These are phyloP conservation scores for Drosophila kambysellisi DNA, from an alignment of 2,888 invertebrate genomes.

Conservation along the genomic window DNA sequence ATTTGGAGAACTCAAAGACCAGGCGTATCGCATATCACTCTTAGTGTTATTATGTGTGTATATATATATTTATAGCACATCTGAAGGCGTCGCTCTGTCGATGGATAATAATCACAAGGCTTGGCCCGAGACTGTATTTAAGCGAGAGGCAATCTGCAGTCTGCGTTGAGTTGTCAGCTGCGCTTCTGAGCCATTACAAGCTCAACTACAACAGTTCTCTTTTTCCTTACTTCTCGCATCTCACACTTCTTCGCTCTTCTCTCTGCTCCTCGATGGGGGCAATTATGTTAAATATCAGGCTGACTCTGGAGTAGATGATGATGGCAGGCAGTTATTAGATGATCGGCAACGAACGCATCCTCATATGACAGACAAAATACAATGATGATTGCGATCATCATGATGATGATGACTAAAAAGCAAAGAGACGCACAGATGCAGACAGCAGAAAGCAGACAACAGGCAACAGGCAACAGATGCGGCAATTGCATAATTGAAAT, in stretches of 20 bases:
- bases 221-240: not conserved
- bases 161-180: constrained; percentile 24
- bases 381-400: constrained; percentile 24
- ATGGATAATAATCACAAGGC: constrained; percentile 47
- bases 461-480: constrained; percentile 55
- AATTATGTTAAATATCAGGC: constrained; percentile 76
- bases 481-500: constrained; percentile 78
- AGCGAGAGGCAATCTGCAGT: constrained; percentile 51
- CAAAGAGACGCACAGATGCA: constrained; percentile 27
- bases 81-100: constrained; percentile 58
- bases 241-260: not conserved
- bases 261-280: constrained; percentile 31
- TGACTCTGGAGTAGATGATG: constrained; percentile 26
- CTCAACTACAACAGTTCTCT: constrained; percentile 11
- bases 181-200: constrained; percentile 34
- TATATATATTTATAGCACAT: constrained; percentile 21
- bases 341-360: constrained; percentile 46
- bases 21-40: not conserved
- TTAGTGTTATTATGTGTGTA: not conserved
- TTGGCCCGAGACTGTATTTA: constrained; percentile 42
- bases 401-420: constrained; percentile 28
- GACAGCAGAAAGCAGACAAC: constrained; percentile 24
- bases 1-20: not conserved
- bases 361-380: constrained; percentile 48
- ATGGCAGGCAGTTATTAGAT: constrained; percentile 73